Percentiles rank a stretch among this genome's conserved stretches.
Evolutionary conservation across 2,888 invertebrate genomes (phyloP).

Genomic region (Drosophila neutralis): DNA sequence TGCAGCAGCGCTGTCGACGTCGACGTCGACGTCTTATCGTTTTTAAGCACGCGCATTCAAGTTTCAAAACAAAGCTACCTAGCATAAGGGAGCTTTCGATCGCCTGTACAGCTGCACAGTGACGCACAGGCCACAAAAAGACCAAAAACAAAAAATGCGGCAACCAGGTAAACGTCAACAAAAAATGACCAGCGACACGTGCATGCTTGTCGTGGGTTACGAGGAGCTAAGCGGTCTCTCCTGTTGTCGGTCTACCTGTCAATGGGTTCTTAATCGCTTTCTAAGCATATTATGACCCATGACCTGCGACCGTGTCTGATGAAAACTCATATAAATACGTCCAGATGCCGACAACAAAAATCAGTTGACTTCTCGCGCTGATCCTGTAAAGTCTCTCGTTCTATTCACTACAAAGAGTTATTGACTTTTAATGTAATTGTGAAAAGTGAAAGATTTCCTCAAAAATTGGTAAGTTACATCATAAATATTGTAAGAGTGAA

Average conservation of each 20-base stretch:
- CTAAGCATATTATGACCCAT: slow-evolving; percentile 15
- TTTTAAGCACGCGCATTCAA: slow-evolving; percentile 45
- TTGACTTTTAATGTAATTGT: background rate
- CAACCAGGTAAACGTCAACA: background rate
- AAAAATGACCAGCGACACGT: slow-evolving; percentile 33
- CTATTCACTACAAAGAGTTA: background rate
- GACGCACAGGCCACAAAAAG: slow-evolving; percentile 1
- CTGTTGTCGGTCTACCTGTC: slow-evolving; percentile 27
- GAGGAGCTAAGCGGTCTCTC: background rate
- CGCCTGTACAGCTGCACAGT: slow-evolving; percentile 24
- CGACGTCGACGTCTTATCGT: slow-evolving; percentile 4
- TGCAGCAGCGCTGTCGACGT: slow-evolving; percentile 2
- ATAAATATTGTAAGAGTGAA: background rate
- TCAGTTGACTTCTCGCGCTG: slow-evolving; percentile 49
- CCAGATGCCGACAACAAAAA: background rate
- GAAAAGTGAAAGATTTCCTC: background rate
- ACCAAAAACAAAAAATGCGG: background rate
- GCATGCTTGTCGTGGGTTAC: slow-evolving; percentile 42
- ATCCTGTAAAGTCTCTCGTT: slow-evolving; percentile 21
- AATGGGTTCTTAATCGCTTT: slow-evolving; percentile 67
- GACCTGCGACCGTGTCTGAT: background rate
- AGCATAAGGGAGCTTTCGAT: slow-evolving; percentile 43
- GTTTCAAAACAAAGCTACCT: slow-evolving; percentile 51
- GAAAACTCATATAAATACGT: slow-evolving; percentile 38
- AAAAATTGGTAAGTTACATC: background rate